phyloP scores from a whole-genome alignment of 2,888 invertebrate species.

The Alcis repandata region DNA sequence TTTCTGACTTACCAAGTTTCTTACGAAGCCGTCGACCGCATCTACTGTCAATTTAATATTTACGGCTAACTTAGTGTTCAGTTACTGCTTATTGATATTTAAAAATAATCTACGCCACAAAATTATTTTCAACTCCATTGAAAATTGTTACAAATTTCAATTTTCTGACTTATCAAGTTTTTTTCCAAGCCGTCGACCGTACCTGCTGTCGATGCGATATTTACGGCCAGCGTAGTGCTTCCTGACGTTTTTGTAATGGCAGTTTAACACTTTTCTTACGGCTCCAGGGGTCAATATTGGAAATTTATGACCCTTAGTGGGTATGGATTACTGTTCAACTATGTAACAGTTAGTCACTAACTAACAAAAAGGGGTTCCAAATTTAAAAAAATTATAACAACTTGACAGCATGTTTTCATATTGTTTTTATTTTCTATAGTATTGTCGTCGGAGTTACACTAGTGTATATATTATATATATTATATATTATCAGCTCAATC shows the following conservation, averaged over 20 bases:
- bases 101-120: too few relatives aligned
- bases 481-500: too few relatives aligned
- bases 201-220: conserved; percentile 26
- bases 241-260: conserved; percentile 29
- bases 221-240: conserved; percentile 16
- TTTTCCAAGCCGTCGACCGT: conserved; percentile 1
- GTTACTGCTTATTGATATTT: too few relatives aligned
- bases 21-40: too few relatives aligned
- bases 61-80: too few relatives aligned
- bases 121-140: background rate
- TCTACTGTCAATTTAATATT: too few relatives aligned
- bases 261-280: conserved; percentile 26
- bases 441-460: too few relatives aligned
- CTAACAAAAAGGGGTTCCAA: background rate
- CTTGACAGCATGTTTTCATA: too few relatives aligned
- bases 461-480: too few relatives aligned
- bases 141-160: background rate
- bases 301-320: conserved; percentile 16
- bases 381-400: too few relatives aligned
- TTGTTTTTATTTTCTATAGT: too few relatives aligned
- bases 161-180: background rate
- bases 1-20: too few relatives aligned
- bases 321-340: background rate
- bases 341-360: background rate
- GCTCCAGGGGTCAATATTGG: conserved; percentile 18